A percentile compares a stretch with the other conserved stretches of the same genome.
phyloP scores from a whole-genome alignment of 2,888 invertebrate species.

The Agriotes lineatus region DNA sequence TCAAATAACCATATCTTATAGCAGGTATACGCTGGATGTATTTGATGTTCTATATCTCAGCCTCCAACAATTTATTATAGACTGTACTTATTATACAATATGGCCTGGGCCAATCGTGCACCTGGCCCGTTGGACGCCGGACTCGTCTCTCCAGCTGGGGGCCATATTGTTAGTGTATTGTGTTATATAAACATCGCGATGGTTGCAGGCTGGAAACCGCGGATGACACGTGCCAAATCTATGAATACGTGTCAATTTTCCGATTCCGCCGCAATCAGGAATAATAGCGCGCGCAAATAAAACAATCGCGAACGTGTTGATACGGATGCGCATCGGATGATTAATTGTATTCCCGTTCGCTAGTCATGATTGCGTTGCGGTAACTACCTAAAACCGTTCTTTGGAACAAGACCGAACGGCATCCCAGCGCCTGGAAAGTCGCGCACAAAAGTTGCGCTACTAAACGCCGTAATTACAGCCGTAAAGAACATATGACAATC shows the following conservation, averaged over 20 bases:
- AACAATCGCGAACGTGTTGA: conserved; percentile 1
- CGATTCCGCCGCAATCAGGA: background rate
- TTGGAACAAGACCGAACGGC: background rate
- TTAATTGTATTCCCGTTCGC: conserved; percentile 28
- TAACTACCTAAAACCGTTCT: conserved; percentile 18
- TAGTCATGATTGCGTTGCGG: conserved; percentile 25
- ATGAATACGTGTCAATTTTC: conserved; percentile 37
- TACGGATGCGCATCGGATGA: conserved; percentile 12
- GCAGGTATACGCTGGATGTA: conserved; percentile 50
- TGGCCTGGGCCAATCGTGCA: conserved; percentile 50
- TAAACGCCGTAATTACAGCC: conserved; percentile 35
- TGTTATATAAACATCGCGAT: conserved; percentile 13
- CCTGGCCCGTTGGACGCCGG: conserved; percentile 50
- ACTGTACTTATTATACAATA: conserved; percentile 54
- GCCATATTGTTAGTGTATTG: conserved; percentile 44
- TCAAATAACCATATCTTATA: conserved; percentile 50
- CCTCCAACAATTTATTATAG: conserved; percentile 52
- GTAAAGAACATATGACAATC: conserved; percentile 59
- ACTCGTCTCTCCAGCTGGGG: conserved; percentile 48
- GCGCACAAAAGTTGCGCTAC: conserved; percentile 16
- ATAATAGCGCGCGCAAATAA: background rate
- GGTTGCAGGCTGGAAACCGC: background rate
- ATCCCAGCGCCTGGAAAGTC: too few species aligned
- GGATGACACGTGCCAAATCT: conserved; percentile 42
- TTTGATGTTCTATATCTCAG: conserved; percentile 48